phyloP scores from a whole-genome alignment of 2,888 invertebrate genomes.

The Synanthedon formicaeformis region DNA sequence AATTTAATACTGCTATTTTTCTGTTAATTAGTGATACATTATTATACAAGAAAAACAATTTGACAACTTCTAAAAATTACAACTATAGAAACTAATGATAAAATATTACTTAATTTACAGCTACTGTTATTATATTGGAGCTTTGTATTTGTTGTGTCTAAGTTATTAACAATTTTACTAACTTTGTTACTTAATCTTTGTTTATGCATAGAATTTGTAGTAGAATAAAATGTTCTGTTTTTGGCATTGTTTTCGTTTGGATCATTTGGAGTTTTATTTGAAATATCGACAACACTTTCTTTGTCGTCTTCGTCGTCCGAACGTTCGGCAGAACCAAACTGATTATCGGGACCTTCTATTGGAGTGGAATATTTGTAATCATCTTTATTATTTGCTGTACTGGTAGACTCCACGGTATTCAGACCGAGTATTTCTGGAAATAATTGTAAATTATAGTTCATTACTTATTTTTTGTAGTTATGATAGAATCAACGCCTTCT shows the following conservation, averaged over 20 bases:
- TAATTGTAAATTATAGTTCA: no score
- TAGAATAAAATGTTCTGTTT: conserved; percentile 30
- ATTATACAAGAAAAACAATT: not conserved
- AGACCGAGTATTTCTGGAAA: conserved; percentile 81
- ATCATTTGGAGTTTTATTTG: conserved; percentile 14
- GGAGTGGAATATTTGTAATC: conserved; percentile 61
- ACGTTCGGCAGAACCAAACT: conserved; percentile 79
- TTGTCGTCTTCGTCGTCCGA: conserved; percentile 74
- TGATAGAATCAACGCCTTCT: no score
- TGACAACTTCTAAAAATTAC: not conserved
- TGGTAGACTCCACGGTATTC: conserved; percentile 64
- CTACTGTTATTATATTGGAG: conserved; percentile 20
- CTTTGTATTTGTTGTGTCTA: conserved; percentile 25
- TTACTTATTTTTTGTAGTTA: no score
- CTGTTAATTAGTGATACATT: no score
- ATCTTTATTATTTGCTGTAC: conserved; percentile 67
- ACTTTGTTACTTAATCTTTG: conserved; percentile 56
- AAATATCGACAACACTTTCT: conserved; percentile 25
- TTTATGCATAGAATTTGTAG: conserved; percentile 26
- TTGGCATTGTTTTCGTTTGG: conserved; percentile 25
- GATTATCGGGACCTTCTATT: conserved; percentile 72
- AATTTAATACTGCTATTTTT: no score
- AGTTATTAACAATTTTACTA: conserved; percentile 46
- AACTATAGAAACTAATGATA: not conserved
- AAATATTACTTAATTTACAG: conserved; percentile 6